phyloP scores from a whole-genome alignment of 2,888 invertebrate genomes.

The Gortyna flavago region DNA sequence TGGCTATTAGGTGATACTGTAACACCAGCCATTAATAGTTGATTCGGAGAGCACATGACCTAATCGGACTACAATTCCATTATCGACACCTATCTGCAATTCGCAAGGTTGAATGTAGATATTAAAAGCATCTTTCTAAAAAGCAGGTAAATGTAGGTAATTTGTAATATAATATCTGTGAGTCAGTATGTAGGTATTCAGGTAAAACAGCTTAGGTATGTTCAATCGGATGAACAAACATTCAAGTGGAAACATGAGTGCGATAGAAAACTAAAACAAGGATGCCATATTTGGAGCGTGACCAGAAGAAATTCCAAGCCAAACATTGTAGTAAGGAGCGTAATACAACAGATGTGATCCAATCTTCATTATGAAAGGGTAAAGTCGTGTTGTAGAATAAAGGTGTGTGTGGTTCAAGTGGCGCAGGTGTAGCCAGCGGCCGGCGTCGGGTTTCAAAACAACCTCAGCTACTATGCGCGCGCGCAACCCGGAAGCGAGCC shows the following conservation, averaged over 20 bases:
- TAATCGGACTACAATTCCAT: slow-evolving; percentile 12
- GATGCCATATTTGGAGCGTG: slow-evolving; percentile 19
- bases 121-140: slow-evolving; percentile 3
- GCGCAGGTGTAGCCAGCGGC: slow-evolving; percentile 71
- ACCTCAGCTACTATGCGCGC: slow-evolving; percentile 69
- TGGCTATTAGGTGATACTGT: slow-evolving; percentile 23
- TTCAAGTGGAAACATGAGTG: not conserved
- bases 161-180: not conserved
- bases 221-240: slow-evolving; percentile 11
- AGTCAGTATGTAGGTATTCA: not conserved
- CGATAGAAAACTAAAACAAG: slow-evolving; percentile 15
- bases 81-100: not conserved
- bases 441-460: slow-evolving; percentile 79
- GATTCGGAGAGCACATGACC: not conserved
- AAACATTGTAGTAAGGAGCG: not conserved
- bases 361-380: slow-evolving; percentile 47
- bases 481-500: slow-evolving; percentile 75
- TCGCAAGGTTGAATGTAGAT: not conserved
- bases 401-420: slow-evolving; percentile 52
- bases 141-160: not conserved
- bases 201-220: not conserved
- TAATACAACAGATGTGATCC: slow-evolving; percentile 27
- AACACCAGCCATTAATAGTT: slow-evolving; percentile 8
- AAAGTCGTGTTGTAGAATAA: slow-evolving; percentile 43
- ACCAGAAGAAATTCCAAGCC: slow-evolving; percentile 12